These are phyloP conservation scores for Pseudolycoriella hygida DNA, from an alignment of 2,888 invertebrate genomes.

Conservation along the genomic window DNA sequence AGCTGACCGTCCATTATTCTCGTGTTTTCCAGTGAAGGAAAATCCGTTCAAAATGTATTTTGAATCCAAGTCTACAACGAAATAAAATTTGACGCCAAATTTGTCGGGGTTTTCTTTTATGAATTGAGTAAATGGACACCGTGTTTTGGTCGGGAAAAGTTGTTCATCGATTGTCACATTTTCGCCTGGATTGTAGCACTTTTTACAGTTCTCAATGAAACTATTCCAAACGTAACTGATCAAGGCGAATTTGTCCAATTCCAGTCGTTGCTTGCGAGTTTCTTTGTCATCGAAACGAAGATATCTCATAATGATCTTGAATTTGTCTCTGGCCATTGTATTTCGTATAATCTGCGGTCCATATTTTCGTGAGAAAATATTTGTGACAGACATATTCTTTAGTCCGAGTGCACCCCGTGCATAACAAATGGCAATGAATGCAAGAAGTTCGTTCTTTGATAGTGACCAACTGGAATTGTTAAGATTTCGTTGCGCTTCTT, in stretches of 20 bases:
- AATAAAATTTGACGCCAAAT: constrained; percentile 19
- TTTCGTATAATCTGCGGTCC: constrained; percentile 13
- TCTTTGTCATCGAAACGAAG: constrained; percentile 13
- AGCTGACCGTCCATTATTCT: too few relatives aligned
- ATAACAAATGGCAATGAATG: constrained; percentile 13
- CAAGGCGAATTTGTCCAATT: constrained; percentile 13
- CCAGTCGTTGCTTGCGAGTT: constrained; percentile 11
- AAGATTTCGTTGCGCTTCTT: constrained; percentile 10
- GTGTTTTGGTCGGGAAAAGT: constrained; percentile 14
- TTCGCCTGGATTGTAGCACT: constrained; percentile 12
- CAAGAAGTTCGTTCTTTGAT: constrained; percentile 8
- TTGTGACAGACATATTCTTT: constrained; percentile 11
- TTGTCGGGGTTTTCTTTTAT: constrained; percentile 18
- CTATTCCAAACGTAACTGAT: constrained; percentile 13
- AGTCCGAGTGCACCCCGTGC: constrained; percentile 14
- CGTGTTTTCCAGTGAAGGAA: constrained; percentile 1
- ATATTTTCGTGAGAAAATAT: constrained; percentile 14
- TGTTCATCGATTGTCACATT: constrained; percentile 14
- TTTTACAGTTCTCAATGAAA: constrained; percentile 13
- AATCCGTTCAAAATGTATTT: constrained; percentile 2
- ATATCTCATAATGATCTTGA: constrained; percentile 13
- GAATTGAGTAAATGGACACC: constrained; percentile 17
- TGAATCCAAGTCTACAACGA: background rate
- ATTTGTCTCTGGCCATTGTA: constrained; percentile 13
- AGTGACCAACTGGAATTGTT: constrained; percentile 9